Percentiles rank a stretch among this genome's conserved stretches.
Evolutionary conservation across 2,797 vertebrate genomes (phyloP).

Genomic region (Lepus townsendii): DNA sequence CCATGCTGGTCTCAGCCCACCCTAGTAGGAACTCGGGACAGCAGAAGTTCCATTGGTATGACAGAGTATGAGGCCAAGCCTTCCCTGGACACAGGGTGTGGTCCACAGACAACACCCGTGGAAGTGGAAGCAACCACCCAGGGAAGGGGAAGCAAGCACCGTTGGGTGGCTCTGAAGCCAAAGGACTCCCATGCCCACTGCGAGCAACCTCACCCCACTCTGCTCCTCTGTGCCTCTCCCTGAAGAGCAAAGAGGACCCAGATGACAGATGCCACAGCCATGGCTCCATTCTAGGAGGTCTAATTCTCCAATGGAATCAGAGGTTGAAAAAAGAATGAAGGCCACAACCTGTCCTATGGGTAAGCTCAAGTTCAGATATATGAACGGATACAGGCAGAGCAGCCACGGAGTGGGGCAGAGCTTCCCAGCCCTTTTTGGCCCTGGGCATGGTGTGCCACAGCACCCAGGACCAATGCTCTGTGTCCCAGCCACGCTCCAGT

Average conservation of each 20-base stretch:
- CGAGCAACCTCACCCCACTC: rapidly evolving
- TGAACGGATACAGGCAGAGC: neutral
- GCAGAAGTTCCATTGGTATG: rapidly evolving
- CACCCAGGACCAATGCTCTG: neutral
- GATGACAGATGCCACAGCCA: neutral
- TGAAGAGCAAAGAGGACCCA: neutral
- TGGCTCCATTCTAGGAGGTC: neutral
- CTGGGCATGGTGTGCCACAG: neutral
- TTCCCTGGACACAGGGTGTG: neutral
- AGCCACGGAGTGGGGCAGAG: neutral
- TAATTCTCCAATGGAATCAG: neutral
- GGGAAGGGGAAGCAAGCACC: neutral
- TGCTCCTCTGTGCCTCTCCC: neutral
- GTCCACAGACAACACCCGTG: neutral
- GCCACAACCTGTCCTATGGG: neutral
- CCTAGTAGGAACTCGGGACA: neutral
- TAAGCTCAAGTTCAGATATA: neutral
- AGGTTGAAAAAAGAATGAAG: neutral
- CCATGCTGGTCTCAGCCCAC: neutral
- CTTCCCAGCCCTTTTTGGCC: neutral
- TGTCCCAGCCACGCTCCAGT: neutral
- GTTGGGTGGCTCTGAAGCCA: neutral
- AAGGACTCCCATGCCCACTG: neutral
- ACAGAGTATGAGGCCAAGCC: neutral
- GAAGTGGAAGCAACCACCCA: neutral